Conservation (phyloP, 2,888 invertebrate species). For the Tetropium fuscum region DNA sequence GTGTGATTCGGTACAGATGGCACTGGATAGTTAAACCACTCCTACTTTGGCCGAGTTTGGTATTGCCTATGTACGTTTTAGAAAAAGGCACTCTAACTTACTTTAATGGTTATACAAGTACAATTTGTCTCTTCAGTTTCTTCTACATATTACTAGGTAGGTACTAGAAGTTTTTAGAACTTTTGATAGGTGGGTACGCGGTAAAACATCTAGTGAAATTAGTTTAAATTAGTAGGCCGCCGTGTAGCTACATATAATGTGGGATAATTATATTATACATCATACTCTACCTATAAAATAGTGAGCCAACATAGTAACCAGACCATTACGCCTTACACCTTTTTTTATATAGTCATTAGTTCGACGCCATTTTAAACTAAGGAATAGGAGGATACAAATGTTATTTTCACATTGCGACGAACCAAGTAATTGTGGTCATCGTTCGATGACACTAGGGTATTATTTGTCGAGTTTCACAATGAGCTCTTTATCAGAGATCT, state of each 20-base stretch:
- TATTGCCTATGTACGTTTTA: too few species aligned
- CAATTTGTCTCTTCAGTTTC: too few species aligned
- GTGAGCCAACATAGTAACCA: slow-evolving; percentile 32
- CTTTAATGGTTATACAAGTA: too few species aligned
- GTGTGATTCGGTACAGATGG: too few species aligned
- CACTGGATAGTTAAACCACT: too few species aligned
- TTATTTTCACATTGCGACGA: slow-evolving; percentile 36
- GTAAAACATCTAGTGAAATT: too few species aligned
- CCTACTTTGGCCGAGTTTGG: too few species aligned
- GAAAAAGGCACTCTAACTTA: too few species aligned
- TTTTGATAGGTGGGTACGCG: too few species aligned
- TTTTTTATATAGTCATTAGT: slow-evolving; percentile 37
- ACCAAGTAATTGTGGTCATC: slow-evolving; percentile 43
- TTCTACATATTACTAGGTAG: too few species aligned
- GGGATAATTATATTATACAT: slow-evolving; percentile 26
- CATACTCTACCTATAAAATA: slow-evolving; percentile 31
- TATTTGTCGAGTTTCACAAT: slow-evolving; percentile 49
- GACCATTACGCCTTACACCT: slow-evolving; percentile 37
- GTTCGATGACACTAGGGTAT: slow-evolving; percentile 43
- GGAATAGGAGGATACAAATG: slow-evolving; percentile 24
- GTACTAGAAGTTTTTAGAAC: too few species aligned
- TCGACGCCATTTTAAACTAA: slow-evolving; percentile 23
- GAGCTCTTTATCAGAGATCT: slow-evolving; percentile 18
- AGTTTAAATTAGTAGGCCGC: slow-evolving; percentile 1
- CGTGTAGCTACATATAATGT: slow-evolving; percentile 16